Evolutionary conservation across 2,797 vertebrate species (phyloP).

Genomic region (Petrocephalus sullivani): DNA sequence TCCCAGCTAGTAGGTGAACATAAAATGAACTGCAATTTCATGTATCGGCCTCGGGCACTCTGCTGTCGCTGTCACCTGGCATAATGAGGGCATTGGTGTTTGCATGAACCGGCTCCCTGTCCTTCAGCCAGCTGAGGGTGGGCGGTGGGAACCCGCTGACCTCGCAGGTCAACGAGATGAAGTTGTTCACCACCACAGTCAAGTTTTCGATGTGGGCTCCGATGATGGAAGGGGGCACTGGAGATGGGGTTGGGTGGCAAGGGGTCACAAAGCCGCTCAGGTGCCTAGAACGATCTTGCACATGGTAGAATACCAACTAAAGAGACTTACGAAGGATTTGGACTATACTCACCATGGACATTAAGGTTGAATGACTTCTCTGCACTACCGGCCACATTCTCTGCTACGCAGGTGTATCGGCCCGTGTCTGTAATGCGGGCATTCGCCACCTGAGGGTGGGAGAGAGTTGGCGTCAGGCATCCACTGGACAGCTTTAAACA

Average conservation of each 20-base stretch:
- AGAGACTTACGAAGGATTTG: neutral
- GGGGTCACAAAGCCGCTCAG: conserved; percentile 15
- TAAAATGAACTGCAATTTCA: neutral
- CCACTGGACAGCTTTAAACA: neutral
- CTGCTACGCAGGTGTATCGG: conserved; percentile 79
- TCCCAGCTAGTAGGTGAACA: neutral
- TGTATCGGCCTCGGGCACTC: neutral
- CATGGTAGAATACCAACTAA: neutral
- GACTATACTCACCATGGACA: conserved; percentile 73
- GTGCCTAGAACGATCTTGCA: too few species aligned
- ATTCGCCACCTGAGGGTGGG: conserved; percentile 65
- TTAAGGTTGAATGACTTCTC: conserved; percentile 90
- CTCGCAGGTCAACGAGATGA: conserved; percentile 86
- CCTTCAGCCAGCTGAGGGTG: conserved; percentile 84
- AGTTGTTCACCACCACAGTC: conserved; percentile 86
- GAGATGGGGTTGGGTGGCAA: neutral
- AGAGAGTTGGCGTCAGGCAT: neutral
- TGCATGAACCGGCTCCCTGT: conserved; percentile 66
- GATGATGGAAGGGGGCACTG: conserved; percentile 81
- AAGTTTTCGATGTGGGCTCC: conserved; percentile 76
- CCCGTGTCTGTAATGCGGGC: conserved; percentile 82
- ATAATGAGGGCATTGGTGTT: conserved; percentile 74
- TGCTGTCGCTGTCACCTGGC: conserved; percentile 65
- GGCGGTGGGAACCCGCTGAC: conserved; percentile 86
- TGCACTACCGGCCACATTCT: conserved; percentile 81